A percentile compares a stretch with the other conserved stretches of the same genome.
phyloP scores from a whole-genome alignment of 1,140 invertebrate species.

The Drosophila micromelanica region DNA sequence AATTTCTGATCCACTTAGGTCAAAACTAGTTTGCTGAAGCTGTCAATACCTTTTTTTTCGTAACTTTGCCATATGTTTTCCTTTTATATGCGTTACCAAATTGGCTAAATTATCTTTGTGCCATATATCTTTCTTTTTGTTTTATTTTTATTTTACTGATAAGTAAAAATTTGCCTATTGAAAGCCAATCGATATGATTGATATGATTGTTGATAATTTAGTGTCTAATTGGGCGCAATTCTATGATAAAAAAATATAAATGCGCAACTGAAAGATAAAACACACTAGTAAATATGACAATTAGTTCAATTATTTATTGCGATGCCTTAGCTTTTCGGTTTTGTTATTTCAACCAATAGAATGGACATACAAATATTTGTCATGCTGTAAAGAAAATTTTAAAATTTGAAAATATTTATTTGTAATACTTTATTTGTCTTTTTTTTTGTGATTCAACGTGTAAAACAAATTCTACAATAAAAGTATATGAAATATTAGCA shows the following conservation, averaged over 20 bases:
- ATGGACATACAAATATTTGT: background rate
- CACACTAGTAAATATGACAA: background rate
- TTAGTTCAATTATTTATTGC: slow-evolving; percentile 9
- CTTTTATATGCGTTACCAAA: background rate
- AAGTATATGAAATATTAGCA: no score
- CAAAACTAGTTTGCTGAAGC: background rate
- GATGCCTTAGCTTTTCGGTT: background rate
- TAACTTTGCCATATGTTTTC: background rate
- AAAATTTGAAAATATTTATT: no score
- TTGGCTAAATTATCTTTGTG: slow-evolving; percentile 9
- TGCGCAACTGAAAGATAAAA: background rate
- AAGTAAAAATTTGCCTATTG: slow-evolving; percentile 30
- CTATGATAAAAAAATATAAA: background rate
- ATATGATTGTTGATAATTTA: slow-evolving; percentile 48
- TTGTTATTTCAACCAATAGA: background rate
- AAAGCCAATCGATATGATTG: slow-evolving; percentile 45
- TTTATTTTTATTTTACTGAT: slow-evolving; percentile 13
- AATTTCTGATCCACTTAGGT: no score
- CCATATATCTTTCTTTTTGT: slow-evolving; percentile 16
- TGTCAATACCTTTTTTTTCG: background rate
- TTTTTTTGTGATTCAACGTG: no score
- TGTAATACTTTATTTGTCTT: no score
- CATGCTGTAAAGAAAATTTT: background rate
- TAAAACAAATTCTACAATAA: no score
- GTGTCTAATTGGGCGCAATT: slow-evolving; percentile 40